Percentiles rank a stretch among this genome's conserved stretches.
phyloP scores from a whole-genome alignment of 1,140 invertebrate species.

The Bombus soroeensis region DNA sequence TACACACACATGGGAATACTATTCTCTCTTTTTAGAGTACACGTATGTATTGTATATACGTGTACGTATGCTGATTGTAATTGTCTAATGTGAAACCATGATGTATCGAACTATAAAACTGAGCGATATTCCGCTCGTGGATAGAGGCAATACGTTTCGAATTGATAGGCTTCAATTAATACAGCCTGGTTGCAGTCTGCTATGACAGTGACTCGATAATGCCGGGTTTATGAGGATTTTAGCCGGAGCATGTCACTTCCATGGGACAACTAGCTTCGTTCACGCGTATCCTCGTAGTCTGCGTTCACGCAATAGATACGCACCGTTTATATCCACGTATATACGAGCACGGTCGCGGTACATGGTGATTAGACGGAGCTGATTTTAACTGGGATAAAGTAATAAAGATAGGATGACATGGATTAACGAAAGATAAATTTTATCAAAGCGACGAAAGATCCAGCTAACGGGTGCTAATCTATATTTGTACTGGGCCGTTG shows the following conservation, averaged over 20 bases:
- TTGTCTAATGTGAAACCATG: constrained; percentile 49
- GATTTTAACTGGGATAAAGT: background rate
- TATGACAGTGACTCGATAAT: constrained; percentile 77
- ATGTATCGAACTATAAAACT: constrained; percentile 44
- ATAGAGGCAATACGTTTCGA: constrained; percentile 71
- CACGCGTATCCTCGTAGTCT: constrained; percentile 42
- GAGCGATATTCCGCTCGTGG: constrained; percentile 57
- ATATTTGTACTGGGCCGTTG: background rate
- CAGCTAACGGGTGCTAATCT: background rate
- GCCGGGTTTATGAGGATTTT: constrained; percentile 77
- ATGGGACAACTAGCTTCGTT: constrained; percentile 64
- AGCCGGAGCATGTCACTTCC: constrained; percentile 73
- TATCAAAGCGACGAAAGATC: background rate
- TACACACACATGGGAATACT: background rate
- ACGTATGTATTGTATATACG: too few relatives aligned
- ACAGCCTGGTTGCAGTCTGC: constrained; percentile 59
- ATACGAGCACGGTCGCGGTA: background rate
- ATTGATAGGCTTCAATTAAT: constrained; percentile 80
- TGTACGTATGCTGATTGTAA: constrained; percentile 3
- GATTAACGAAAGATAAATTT: background rate
- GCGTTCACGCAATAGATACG: constrained; percentile 29
- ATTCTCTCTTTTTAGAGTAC: background rate
- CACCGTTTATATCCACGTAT: background rate
- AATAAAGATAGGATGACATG: background rate
- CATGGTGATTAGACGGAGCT: background rate